Evolutionary conservation across 2,113 vertebrate species (phyloP).

Genomic region (Prochilodus magdalenae): DNA sequence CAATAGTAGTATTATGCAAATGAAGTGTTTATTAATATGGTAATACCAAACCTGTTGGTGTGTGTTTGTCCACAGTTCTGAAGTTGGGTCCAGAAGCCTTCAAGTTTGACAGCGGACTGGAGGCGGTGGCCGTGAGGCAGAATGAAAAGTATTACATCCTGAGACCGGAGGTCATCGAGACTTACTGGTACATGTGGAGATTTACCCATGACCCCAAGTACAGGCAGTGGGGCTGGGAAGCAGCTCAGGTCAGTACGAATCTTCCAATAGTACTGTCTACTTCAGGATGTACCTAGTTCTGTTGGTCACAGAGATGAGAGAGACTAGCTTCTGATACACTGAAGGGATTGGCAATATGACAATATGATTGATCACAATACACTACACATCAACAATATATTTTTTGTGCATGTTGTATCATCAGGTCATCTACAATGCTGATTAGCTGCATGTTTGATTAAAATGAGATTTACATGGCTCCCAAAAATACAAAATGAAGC

Average conservation of each 20-base stretch:
- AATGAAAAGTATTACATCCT: conserved; percentile 99
- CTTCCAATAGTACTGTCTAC: neutral
- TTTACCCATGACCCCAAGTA: conserved; percentile 98
- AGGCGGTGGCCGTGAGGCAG: conserved; percentile 94
- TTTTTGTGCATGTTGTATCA: too few relatives aligned
- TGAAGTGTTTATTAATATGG: neutral
- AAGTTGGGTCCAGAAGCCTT: conserved; percentile 97
- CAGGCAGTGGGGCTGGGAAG: conserved; percentile 98
- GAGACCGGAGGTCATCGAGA: conserved; percentile 96
- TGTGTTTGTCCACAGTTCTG: conserved; percentile 76
- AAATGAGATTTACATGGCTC: too few relatives aligned
- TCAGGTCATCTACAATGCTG: too few relatives aligned
- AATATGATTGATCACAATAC: too few relatives aligned
- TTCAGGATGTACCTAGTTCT: neutral
- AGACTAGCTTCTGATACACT: too few relatives aligned
- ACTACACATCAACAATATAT: too few relatives aligned
- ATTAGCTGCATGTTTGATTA: too few relatives aligned
- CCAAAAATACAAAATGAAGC: too few relatives aligned
- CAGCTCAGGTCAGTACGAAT: conserved; percentile 83
- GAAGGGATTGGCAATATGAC: too few relatives aligned
- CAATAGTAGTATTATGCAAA: neutral
- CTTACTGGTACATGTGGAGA: conserved; percentile 99
- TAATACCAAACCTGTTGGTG: neutral
- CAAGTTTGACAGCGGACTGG: conserved; percentile 95
- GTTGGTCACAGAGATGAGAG: too few relatives aligned